Evolutionary conservation across 1,140 invertebrate species (phyloP), one percentile per base, ranked within the genome.

Genomic region (Pogonomyrmex californicus): DNA sequence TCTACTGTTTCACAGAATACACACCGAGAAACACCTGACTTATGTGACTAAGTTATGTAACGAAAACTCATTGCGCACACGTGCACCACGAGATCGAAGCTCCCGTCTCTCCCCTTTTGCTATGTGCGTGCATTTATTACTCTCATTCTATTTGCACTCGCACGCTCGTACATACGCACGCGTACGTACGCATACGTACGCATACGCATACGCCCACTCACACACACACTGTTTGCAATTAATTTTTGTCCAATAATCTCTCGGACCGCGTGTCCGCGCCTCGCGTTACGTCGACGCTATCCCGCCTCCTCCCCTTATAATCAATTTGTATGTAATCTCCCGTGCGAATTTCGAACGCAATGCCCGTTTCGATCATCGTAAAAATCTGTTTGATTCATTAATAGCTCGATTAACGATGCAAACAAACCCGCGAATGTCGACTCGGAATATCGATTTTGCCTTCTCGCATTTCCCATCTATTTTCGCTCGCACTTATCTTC

Each of bases 1-100:
- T 88, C 86, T 92, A 78, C 86, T 75, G 87, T 90, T 89, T 90
- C 87, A 88, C 88, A 89, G 88, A 91, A 92, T 89, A 90, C 87
- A 89, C 90, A 93, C 92, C 89, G 88, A 60, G 51, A 65, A 92
- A 91, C 88, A 92, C 68, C 88, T 87, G 62, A 30, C 68, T 91
- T 83, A 71, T 63, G 66, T 82, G 81, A 91, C 85, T 83, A 85
- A 66, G 73, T 81, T 76, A 86, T 58, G 56, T 38, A 91, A 79
- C 78, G 63, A 81, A 86, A 86, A 90, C 41, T 79, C 51, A 65
- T 83, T 56, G 51, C 77, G 44, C 71, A 81, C 87, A 88, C 78
- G 76, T 83, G 87, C 58, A 83, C 51, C 65, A 56, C 71, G 66
- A 83, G 73, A 85, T 81, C 66, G 86, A 89, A 87, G 65, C 73